phyloP scores from a whole-genome alignment of 2,113 vertebrate genomes.

The Cyanoderma ruficeps region DNA sequence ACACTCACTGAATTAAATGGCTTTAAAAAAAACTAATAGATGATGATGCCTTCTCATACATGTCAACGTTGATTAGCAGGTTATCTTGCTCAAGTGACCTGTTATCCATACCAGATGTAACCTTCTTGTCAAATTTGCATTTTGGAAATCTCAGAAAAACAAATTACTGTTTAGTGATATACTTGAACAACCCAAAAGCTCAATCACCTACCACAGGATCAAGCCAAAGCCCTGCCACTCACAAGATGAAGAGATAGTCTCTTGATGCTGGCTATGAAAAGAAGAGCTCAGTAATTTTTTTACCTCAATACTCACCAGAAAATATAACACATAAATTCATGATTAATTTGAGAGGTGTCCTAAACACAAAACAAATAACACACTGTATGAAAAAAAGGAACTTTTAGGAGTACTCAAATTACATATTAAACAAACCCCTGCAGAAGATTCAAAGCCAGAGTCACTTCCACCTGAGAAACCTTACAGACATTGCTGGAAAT shows the following conservation, averaged over 20 bases:
- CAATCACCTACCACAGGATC: background rate
- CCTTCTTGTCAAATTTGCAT: background rate
- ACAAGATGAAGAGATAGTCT: background rate
- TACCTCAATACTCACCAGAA: background rate
- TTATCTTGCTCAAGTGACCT: background rate
- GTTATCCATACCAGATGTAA: background rate
- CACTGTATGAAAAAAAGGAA: rapidly evolving
- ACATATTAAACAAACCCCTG: background rate
- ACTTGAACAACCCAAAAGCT: background rate
- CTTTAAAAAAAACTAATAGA: background rate
- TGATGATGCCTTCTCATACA: background rate
- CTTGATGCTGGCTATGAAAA: background rate
- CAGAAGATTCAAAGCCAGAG: background rate
- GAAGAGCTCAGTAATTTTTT: background rate
- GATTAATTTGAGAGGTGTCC: background rate
- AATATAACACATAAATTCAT: background rate
- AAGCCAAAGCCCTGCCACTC: background rate
- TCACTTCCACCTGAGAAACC: background rate
- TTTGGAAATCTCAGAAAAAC: background rate
- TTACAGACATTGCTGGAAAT: background rate
- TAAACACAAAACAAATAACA: background rate
- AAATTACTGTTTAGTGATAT: background rate
- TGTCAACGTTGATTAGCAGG: background rate
- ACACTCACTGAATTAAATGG: background rate
- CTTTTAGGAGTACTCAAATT: background rate